Conservation (phyloP, 1,140 invertebrate genomes). For the Hydropsyche tenuis region DNA sequence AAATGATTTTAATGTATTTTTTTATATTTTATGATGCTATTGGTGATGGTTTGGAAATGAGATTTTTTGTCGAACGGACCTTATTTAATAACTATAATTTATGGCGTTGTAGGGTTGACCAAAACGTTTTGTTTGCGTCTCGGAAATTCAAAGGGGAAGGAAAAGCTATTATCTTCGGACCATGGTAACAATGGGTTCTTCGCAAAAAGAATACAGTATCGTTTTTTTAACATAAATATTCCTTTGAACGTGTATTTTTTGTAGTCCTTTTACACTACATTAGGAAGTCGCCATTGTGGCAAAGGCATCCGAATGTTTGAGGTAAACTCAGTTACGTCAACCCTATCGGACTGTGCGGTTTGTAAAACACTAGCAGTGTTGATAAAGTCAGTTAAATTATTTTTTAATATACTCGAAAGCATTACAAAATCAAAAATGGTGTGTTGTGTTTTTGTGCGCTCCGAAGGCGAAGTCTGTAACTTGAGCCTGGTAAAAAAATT, state of each 20-base stretch:
- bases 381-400: not conserved
- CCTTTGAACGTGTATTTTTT: slow-evolving; percentile 39
- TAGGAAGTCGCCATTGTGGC: slow-evolving; percentile 48
- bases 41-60: not conserved
- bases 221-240: slow-evolving; percentile 44
- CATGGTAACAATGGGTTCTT: slow-evolving; percentile 43
- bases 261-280: slow-evolving; percentile 41
- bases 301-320: slow-evolving; percentile 28
- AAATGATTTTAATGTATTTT: slow-evolving; percentile 4
- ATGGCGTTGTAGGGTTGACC: slow-evolving; percentile 40
- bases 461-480: not conserved
- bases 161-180: slow-evolving; percentile 39
- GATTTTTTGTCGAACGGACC: not conserved
- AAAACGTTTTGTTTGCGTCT: slow-evolving; percentile 25
- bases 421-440: too few species aligned
- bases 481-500: slow-evolving; percentile 8
- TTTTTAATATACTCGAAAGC: slow-evolving; percentile 1
- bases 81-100: slow-evolving; percentile 47
- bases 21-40: slow-evolving; percentile 7
- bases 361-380: slow-evolving; percentile 17
- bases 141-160: slow-evolving; percentile 26
- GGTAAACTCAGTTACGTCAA: slow-evolving; percentile 47
- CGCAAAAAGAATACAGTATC: slow-evolving; percentile 41
- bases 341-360: slow-evolving; percentile 46
- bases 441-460: not conserved